phyloP scores from a whole-genome alignment of 2,113 vertebrate genomes.

The Crotalus horridus region DNA sequence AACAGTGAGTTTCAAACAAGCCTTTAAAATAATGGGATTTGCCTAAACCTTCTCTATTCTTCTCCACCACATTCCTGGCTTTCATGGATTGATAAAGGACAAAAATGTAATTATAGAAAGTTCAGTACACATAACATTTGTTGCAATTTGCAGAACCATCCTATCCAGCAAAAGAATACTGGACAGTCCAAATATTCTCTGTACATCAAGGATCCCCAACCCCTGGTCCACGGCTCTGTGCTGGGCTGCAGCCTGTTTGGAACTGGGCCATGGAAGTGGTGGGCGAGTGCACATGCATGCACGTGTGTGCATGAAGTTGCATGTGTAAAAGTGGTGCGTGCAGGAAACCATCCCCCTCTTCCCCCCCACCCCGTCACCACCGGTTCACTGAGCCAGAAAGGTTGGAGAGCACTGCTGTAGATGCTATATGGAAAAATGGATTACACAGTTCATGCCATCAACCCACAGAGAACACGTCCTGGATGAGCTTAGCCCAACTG shows the following conservation, averaged over 20 bases:
- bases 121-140: background rate
- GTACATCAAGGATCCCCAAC: background rate
- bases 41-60: background rate
- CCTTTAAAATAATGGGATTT: background rate
- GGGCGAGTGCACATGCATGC: background rate
- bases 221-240: too few species aligned
- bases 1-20: background rate
- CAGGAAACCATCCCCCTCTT: background rate
- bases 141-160: background rate
- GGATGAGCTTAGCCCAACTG: background rate
- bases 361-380: background rate
- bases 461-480: background rate
- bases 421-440: background rate
- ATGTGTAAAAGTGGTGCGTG: background rate
- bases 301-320: background rate
- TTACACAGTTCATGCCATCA: background rate
- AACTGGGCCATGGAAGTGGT: too few species aligned
- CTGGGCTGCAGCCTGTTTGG: too few species aligned
- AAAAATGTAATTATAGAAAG: background rate
- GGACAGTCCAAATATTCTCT: background rate
- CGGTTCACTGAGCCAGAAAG: background rate
- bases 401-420: fast-evolving
- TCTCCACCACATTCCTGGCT: background rate
- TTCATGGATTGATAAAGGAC: background rate
- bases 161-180: background rate